phyloP scores from a whole-genome alignment of 2,113 vertebrate genomes.

The Pontoporia blainvillei region DNA sequence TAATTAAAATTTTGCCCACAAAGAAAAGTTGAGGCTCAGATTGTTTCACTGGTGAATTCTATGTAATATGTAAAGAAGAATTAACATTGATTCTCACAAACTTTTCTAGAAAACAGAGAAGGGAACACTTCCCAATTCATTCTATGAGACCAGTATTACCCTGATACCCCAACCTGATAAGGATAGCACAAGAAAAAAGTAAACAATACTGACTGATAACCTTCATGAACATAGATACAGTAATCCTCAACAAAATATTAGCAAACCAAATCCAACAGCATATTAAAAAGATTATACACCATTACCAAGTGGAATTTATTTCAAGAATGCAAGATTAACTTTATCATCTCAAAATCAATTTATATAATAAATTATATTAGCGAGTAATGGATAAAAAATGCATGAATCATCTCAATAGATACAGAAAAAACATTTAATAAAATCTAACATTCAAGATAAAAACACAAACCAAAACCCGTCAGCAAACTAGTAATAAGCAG shows the following conservation, averaged over 20 bases:
- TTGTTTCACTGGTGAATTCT: not conserved
- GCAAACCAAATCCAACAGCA: not conserved
- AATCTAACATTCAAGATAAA: not conserved
- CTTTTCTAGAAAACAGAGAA: not conserved
- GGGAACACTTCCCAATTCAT: not conserved
- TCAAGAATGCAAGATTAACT: not conserved
- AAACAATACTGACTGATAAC: not conserved
- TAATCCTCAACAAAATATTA: not conserved
- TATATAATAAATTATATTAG: not conserved
- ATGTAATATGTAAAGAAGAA: not conserved
- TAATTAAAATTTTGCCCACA: too few relatives aligned
- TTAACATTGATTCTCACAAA: not conserved
- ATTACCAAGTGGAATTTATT: not conserved
- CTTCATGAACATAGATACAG: not conserved
- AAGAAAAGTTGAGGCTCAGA: not conserved
- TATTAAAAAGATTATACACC: not conserved
- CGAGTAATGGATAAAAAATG: not conserved
- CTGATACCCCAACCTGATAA: not conserved
- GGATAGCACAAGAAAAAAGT: not conserved
- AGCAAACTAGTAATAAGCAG: not conserved
- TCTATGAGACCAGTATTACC: not conserved
- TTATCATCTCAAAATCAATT: not conserved
- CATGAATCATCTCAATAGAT: not conserved
- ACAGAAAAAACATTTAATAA: not conserved
- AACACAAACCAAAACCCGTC: not conserved